Evolutionary conservation across 1,140 invertebrate species (phyloP).

Genomic region (Brachionus paranguensis): DNA sequence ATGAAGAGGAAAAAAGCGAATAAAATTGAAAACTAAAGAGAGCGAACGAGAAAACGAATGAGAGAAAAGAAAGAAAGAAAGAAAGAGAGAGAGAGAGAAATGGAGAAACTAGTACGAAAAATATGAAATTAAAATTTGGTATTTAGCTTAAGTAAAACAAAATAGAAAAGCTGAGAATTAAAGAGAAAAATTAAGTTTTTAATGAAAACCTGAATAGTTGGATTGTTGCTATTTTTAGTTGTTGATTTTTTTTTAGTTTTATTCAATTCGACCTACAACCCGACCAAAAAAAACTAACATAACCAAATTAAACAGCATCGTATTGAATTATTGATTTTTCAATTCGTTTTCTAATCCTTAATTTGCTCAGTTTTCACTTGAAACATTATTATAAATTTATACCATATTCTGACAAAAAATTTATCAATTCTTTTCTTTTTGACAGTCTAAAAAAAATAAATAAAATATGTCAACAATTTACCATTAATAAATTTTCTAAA

Average conservation of each 20-base stretch:
- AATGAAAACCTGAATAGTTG: conserved; percentile 8
- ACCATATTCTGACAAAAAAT: background rate
- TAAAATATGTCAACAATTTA: conserved; percentile 9
- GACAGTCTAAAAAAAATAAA: background rate
- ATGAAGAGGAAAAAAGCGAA: background rate
- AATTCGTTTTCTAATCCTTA: background rate
- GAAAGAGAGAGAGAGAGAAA: background rate
- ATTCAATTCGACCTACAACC: background rate
- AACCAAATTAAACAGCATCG: background rate
- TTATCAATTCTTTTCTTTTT: background rate
- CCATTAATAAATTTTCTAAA: background rate
- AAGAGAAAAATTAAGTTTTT: background rate
- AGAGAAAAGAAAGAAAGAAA: background rate
- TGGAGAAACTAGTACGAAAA: background rate
- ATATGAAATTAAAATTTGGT: conserved; percentile 22
- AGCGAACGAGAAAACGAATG: background rate
- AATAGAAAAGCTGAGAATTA: background rate
- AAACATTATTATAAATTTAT: background rate
- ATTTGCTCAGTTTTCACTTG: background rate
- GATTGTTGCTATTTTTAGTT: background rate
- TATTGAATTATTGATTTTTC: conserved; percentile 31
- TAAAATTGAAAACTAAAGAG: background rate
- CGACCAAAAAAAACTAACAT: background rate
- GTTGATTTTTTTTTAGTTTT: background rate
- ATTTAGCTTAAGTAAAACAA: conserved; percentile 24